Evolutionary conservation across 2,113 vertebrate species (phyloP).

Genomic region (Oreocharis arfaki): DNA sequence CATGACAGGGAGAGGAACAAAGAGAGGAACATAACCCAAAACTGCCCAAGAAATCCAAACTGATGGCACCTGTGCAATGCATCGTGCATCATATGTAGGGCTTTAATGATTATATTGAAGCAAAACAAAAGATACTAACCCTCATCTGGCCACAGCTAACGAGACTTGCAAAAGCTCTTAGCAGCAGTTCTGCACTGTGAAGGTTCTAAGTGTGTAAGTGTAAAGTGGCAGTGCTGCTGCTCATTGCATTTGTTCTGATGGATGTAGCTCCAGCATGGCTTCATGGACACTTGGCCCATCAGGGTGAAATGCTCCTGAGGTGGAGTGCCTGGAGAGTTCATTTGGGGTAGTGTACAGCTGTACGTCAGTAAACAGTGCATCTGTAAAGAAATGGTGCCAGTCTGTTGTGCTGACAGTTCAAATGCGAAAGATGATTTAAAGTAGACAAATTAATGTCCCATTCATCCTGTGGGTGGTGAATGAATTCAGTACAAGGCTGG

Average conservation of each 20-base stretch:
- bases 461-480: neutral
- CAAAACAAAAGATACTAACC: neutral
- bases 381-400: neutral
- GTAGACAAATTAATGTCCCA: neutral
- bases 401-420: neutral
- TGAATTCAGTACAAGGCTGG: neutral
- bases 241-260: fast-evolving
- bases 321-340: neutral
- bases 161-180: neutral
- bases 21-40: neutral
- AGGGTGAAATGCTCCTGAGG: neutral
- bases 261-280: neutral
- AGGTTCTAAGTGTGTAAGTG: neutral
- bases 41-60: neutral
- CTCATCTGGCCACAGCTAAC: neutral
- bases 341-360: fast-evolving
- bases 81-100: neutral
- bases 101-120: neutral
- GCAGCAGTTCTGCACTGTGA: neutral
- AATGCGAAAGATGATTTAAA: neutral
- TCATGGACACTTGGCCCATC: fast-evolving
- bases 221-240: neutral
- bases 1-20: neutral
- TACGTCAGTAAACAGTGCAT: neutral
- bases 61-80: neutral